A percentile compares a stretch with the other conserved stretches of the same genome.
Conservation (phyloP, 53 echinoderm and acorn worm species). For the Mesocentrotus franciscanus region DNA sequence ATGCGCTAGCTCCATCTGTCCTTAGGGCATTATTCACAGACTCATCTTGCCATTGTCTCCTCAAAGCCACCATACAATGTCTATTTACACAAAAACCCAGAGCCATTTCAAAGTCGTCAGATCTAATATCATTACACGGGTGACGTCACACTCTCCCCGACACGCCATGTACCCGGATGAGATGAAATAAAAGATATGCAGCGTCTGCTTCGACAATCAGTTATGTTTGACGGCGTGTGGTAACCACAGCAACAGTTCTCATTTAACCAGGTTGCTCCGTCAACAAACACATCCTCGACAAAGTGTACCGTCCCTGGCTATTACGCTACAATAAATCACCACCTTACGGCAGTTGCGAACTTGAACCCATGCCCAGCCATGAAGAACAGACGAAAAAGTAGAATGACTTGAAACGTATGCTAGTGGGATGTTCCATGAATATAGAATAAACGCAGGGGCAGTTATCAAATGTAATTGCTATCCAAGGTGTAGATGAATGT, state of each 20-base stretch:
- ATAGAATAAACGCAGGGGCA: not conserved
- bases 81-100: slow-evolving; percentile 29
- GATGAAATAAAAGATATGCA: not conserved
- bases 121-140: slow-evolving; percentile 31
- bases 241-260: slow-evolving; percentile 27
- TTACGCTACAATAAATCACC: slow-evolving; percentile 44
- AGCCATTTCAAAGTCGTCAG: slow-evolving; percentile 48
- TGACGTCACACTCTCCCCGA: slow-evolving; percentile 34
- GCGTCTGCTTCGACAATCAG: slow-evolving; percentile 34
- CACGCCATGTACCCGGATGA: not conserved
- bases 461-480: slow-evolving; percentile 1
- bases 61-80: slow-evolving; percentile 30
- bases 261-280: not conserved
- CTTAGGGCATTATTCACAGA: slow-evolving; percentile 37
- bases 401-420: not conserved
- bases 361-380: not conserved
- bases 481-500: not conserved
- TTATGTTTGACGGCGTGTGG: slow-evolving; percentile 51
- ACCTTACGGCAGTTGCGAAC: not conserved
- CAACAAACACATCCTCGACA: not conserved
- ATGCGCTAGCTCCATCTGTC: not conserved
- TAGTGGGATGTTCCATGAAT: not conserved
- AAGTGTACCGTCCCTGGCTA: slow-evolving; percentile 11
- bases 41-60: not conserved
- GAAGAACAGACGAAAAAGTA: not conserved